Evolutionary conservation across 2,888 invertebrate genomes (phyloP).

Genomic region (Athalia circularis): DNA sequence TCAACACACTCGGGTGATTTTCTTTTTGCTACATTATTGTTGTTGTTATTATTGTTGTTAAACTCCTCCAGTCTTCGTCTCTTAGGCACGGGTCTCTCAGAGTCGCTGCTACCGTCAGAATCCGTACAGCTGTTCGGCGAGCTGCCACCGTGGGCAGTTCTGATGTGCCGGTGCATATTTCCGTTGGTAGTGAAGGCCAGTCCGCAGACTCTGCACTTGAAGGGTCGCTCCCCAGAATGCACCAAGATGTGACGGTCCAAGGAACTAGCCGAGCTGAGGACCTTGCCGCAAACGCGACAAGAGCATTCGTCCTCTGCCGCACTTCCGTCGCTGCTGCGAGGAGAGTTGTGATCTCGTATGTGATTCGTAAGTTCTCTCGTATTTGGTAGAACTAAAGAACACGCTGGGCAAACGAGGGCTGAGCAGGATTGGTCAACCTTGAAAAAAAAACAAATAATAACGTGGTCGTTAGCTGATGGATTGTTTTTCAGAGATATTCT

Average conservation of each 20-base stretch:
- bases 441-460: constrained; percentile 15
- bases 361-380: constrained; percentile 65
- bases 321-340: constrained; percentile 66
- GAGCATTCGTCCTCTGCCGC: constrained; percentile 75
- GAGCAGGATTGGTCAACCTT: constrained; percentile 51
- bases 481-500: constrained; percentile 22
- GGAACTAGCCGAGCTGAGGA: constrained; percentile 86
- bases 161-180: constrained; percentile 89
- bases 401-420: constrained; percentile 66
- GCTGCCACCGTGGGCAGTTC: constrained; percentile 75
- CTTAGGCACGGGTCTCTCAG: constrained; percentile 58
- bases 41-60: constrained; percentile 77
- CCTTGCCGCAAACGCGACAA: constrained; percentile 83
- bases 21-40: constrained; percentile 53
- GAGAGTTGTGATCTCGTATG: constrained; percentile 66
- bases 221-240: constrained; percentile 88
- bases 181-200: constrained; percentile 91
- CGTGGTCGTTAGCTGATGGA: background rate
- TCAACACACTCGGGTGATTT: constrained; percentile 59
- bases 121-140: constrained; percentile 66
- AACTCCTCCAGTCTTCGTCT: constrained; percentile 57
- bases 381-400: constrained; percentile 62
- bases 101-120: constrained; percentile 67
- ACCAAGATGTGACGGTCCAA: constrained; percentile 87
- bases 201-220: constrained; percentile 86